These are phyloP conservation scores for Spea multiplicata DNA, from an alignment of 2,113 vertebrate species.

Conservation along the genomic window DNA sequence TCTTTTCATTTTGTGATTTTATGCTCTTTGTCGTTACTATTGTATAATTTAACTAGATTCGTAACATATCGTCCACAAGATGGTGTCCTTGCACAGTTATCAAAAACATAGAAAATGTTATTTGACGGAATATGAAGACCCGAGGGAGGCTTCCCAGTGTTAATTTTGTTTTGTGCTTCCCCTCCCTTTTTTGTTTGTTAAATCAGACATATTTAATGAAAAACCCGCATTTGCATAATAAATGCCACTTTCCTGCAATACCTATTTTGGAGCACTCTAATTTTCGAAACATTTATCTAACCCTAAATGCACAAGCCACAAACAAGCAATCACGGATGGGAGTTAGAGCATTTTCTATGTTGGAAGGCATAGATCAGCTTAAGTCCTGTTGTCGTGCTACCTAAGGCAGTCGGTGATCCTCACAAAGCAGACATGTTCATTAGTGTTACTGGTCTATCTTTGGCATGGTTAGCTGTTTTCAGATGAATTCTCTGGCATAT, in stretches of 20 bases:
- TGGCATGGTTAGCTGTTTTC: too few species aligned
- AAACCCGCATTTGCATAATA: slow-evolving; percentile 3
- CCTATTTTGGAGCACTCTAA: slow-evolving; percentile 2
- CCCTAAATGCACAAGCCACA: too few species aligned
- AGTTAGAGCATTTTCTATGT: background rate
- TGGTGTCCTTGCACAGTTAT: slow-evolving; percentile 25
- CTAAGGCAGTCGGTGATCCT: too few species aligned
- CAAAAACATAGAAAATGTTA: background rate
- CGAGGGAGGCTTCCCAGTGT: background rate
- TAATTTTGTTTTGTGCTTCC: slow-evolving; percentile 13
- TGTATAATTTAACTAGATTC: background rate
- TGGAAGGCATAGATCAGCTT: too few species aligned
- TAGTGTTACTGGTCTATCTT: too few species aligned
- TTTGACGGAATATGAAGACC: too few species aligned
- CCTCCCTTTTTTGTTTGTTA: too few species aligned
- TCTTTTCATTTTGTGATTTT: too few species aligned
- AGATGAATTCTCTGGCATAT: too few species aligned
- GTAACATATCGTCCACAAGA: slow-evolving; percentile 4
- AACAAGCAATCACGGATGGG: background rate
- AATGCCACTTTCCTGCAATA: slow-evolving; percentile 3
- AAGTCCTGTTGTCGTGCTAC: too few species aligned
- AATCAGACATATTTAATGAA: background rate
- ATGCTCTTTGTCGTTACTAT: too few species aligned
- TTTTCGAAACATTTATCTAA: slow-evolving; percentile 33
- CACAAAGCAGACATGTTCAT: too few species aligned